Evolutionary conservation across 2,888 invertebrate genomes (phyloP), one percentile per base, ranked within the genome.

Genomic region (Apeira syringaria): DNA sequence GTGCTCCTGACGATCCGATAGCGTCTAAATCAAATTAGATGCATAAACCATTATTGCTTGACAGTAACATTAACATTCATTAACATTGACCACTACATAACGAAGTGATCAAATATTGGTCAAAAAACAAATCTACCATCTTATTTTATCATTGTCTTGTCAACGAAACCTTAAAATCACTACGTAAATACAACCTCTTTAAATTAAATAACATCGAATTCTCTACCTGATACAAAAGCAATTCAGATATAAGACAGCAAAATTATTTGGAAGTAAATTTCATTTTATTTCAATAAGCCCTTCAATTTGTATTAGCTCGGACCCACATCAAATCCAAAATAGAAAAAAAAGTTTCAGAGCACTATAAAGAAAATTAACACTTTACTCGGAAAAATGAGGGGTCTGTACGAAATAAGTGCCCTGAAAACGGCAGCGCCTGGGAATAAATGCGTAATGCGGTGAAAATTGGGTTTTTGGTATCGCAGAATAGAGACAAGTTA

Each of bases 341-440:
- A 44, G 31, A 38, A 39, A 45, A 51, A 36, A 25, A 35, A 35
- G 8, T 26, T 39, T 25, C 20, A 29, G 35, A 7, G 20, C n/a
- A 28, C 20, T 31, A 27, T 26, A 32, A 42, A 38, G 43, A 45
- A 49, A 47, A 53, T 52, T 48, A 49, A 49, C 38, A 46, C 45
- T 45, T 44, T 39, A 22, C 29, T 29, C 18, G 41, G 37, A 52
- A 52, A 49, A 47, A 44, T 35, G 47, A 38, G 37, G 31, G 43
- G 37, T 22, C 34, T 10, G 38, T 26, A 33, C 30, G 35, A 41
- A 41, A 47, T 50, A 47, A 44, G 40, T 43, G 24, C 36, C 40
- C 30, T 31, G 44, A 46, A 46, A 39, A 35, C 17, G 44, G 40
- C 27, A 17, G 22, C 11, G 17, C 29, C 24, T 13, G 25, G 30